Percentiles rank a stretch among this genome's conserved stretches.
These are phyloP conservation scores for Caenorhabditis drosophilae DNA, from an alignment of 2,888 invertebrate genomes.

Conservation along the genomic window DNA sequence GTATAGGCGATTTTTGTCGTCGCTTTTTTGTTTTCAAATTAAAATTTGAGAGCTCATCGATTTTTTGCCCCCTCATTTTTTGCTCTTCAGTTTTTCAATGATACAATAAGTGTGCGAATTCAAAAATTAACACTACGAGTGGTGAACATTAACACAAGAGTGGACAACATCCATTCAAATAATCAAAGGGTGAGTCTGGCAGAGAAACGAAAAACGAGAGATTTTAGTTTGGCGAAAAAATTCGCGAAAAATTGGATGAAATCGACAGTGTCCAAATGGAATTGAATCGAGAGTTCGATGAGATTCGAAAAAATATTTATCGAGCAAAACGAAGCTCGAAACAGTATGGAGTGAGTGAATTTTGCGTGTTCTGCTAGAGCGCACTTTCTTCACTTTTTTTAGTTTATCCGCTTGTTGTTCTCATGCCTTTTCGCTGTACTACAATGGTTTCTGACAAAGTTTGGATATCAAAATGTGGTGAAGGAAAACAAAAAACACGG, in stretches of 20 bases:
- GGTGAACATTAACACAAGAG: constrained; percentile 1
- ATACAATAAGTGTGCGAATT: constrained; percentile 6
- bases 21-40: too few species aligned
- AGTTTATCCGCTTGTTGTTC: neutral
- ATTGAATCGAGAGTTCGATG: constrained; percentile 19
- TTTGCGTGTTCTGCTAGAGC: too few species aligned
- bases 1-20: neutral
- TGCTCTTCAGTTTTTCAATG: constrained; percentile 1
- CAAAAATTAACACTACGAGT: constrained; percentile 10
- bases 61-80: neutral
- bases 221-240: constrained; percentile 19
- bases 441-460: too few species aligned
- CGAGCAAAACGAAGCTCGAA: neutral
- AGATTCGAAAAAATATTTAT: constrained; percentile 5
- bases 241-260: constrained; percentile 20
- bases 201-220: neutral
- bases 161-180: constrained; percentile 8
- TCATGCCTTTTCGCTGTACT: neutral
- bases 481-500: too few species aligned
- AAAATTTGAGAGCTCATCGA: too few species aligned
- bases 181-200: constrained; percentile 12
- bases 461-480: neutral
- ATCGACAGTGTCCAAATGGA: constrained; percentile 19
- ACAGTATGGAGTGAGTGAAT: neutral
- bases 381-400: neutral